Percentiles rank a stretch among this genome's conserved stretches.
Evolutionary conservation across 2,797 vertebrate species (phyloP).

Genomic region (Bryconaethiops microstoma): DNA sequence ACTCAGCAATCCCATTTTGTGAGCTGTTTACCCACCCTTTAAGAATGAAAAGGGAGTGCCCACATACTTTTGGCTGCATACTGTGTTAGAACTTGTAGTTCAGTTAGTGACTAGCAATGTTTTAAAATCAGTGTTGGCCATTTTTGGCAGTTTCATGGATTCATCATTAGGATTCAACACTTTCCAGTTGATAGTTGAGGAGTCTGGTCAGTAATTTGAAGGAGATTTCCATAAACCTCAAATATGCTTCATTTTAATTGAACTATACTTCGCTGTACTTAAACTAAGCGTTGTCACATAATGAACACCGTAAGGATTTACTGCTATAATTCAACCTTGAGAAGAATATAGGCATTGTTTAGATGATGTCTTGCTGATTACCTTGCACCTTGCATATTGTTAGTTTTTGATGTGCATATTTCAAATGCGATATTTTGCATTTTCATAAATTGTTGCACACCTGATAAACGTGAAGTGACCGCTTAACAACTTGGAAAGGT

Average conservation of each 20-base stretch:
- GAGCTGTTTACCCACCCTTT: neutral
- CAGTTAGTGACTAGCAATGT: neutral
- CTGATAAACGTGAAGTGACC: neutral
- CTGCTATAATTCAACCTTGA: neutral
- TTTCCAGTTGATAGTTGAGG: neutral
- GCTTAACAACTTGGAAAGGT: neutral
- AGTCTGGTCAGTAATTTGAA: no score
- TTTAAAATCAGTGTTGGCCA: neutral
- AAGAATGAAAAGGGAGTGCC: no score
- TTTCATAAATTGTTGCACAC: neutral
- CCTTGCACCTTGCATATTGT: neutral
- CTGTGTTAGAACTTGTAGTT: no score
- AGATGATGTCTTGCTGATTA: neutral
- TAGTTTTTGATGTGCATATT: no score
- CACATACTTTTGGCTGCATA: neutral
- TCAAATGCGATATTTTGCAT: no score
- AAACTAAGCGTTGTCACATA: neutral
- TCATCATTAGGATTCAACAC: neutral
- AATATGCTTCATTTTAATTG: no score
- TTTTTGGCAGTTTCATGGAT: neutral
- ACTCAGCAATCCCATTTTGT: neutral
- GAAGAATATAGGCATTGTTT: neutral
- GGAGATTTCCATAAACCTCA: no score
- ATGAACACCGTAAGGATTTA: neutral
- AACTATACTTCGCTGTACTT: neutral